phyloP scores from a whole-genome alignment of 1,140 invertebrate species.

The Penaeus japonicus region DNA sequence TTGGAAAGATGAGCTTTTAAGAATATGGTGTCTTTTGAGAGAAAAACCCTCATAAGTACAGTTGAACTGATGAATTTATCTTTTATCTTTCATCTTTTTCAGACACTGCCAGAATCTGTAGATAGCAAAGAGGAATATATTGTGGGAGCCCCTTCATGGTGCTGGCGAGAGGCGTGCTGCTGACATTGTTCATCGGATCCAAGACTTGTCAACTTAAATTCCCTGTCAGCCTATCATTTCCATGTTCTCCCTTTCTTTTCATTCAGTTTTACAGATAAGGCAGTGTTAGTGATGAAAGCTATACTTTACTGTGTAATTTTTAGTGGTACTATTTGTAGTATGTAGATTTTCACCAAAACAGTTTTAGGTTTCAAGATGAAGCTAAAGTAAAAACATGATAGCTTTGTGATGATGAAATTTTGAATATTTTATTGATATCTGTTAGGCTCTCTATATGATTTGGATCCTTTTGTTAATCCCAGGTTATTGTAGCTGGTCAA shows the following conservation, averaged over 20 bases:
- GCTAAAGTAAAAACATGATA: neutral
- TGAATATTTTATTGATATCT: neutral
- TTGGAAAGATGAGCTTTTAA: no score
- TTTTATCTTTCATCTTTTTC: neutral
- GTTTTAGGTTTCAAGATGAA: neutral
- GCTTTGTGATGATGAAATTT: conserved; percentile 8
- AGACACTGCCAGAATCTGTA: conserved; percentile 55
- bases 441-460: conserved; percentile 26
- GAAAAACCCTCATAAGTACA: no score
- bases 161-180: conserved; percentile 48
- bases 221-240: neutral
- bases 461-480: neutral
- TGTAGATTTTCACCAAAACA: conserved; percentile 16
- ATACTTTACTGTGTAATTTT: conserved; percentile 39
- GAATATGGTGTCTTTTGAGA: no score
- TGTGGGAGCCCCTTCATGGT: conserved; percentile 42
- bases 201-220: conserved; percentile 30
- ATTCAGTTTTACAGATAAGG: conserved; percentile 24
- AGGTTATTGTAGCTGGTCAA: conserved; percentile 23
- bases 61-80: neutral
- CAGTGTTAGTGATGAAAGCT: conserved; percentile 37
- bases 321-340: conserved; percentile 17
- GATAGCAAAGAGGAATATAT: conserved; percentile 49
- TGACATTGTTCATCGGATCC: conserved; percentile 49
- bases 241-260: neutral